Percentiles rank a stretch among this genome's conserved stretches.
phyloP scores from a whole-genome alignment of 2,797 vertebrate genomes.

The Hemibagrus guttatus region DNA sequence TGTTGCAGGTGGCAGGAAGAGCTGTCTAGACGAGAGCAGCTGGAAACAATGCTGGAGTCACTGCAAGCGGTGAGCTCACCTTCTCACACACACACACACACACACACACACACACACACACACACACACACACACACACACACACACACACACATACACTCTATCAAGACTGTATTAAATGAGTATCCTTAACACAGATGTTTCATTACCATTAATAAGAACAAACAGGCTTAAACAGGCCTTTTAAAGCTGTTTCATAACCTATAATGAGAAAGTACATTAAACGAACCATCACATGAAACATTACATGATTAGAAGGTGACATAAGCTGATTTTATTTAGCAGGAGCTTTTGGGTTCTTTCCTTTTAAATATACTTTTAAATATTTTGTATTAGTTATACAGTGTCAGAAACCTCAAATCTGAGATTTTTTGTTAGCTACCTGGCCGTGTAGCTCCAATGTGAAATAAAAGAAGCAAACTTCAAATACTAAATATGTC shows the following conservation, averaged over 20 bases:
- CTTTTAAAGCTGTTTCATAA: background rate
- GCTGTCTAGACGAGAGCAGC: conserved; percentile 82
- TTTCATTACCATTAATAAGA: background rate
- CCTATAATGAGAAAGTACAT: too few species aligned
- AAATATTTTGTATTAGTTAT: background rate
- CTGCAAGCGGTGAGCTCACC: conserved; percentile 85
- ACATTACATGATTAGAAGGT: background rate
- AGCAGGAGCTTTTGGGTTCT: background rate
- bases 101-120: conserved; percentile 2
- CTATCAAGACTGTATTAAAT: background rate
- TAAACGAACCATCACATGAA: background rate
- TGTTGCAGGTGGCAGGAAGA: conserved; percentile 95
- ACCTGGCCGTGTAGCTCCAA: background rate
- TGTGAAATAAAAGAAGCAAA: background rate
- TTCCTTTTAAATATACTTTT: background rate
- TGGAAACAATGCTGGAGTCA: conserved; percentile 87
- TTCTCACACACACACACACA: conserved; percentile 16
- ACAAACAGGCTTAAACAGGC: background rate
- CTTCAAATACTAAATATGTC: background rate
- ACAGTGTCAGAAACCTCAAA: background rate
- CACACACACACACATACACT: background rate
- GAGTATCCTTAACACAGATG: background rate
- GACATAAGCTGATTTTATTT: background rate
- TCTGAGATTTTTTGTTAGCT: background rate
- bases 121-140: background rate